These are phyloP conservation scores for Cabera pusaria DNA, from an alignment of 2,888 invertebrate genomes.

Conservation along the genomic window DNA sequence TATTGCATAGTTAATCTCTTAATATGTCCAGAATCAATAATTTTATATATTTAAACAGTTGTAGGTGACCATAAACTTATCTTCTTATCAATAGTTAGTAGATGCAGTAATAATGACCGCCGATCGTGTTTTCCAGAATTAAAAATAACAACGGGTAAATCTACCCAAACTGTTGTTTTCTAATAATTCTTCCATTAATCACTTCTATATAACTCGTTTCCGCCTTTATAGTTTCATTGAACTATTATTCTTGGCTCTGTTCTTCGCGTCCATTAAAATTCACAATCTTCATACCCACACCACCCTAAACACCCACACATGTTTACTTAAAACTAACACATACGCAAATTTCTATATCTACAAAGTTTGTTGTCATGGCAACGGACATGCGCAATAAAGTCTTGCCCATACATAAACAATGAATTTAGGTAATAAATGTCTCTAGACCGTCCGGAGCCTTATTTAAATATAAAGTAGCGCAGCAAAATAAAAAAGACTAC, in stretches of 20 bases:
- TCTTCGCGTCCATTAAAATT: slow-evolving; percentile 43
- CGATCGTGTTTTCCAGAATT: too few species aligned
- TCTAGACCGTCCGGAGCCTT: slow-evolving; percentile 28
- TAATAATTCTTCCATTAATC: slow-evolving; percentile 27
- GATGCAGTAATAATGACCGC: too few species aligned
- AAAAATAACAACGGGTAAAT: slow-evolving; percentile 16
- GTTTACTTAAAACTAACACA: slow-evolving; percentile 23
- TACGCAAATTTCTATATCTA: slow-evolving; percentile 26
- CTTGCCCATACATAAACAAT: slow-evolving; percentile 72
- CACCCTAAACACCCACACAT: slow-evolving; percentile 28
- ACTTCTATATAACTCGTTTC: slow-evolving; percentile 29
- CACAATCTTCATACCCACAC: slow-evolving; percentile 29
- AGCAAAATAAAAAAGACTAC: slow-evolving; percentile 19
- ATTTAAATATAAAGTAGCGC: slow-evolving; percentile 26
- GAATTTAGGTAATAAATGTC: slow-evolving; percentile 50
- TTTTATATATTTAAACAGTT: too few species aligned
- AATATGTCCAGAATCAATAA: too few species aligned
- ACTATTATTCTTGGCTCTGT: slow-evolving; percentile 37
- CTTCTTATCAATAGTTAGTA: too few species aligned
- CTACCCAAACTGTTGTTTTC: slow-evolving; percentile 17
- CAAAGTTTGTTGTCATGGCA: slow-evolving; percentile 70
- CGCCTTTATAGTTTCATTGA: slow-evolving; percentile 37
- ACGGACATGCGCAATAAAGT: slow-evolving; percentile 68
- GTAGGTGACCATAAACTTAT: too few species aligned
- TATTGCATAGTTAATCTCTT: too few species aligned